A percentile compares a stretch with the other conserved stretches of the same genome.
phyloP scores from a whole-genome alignment of 2,113 vertebrate genomes.

The Sporophila hypoxantha region DNA sequence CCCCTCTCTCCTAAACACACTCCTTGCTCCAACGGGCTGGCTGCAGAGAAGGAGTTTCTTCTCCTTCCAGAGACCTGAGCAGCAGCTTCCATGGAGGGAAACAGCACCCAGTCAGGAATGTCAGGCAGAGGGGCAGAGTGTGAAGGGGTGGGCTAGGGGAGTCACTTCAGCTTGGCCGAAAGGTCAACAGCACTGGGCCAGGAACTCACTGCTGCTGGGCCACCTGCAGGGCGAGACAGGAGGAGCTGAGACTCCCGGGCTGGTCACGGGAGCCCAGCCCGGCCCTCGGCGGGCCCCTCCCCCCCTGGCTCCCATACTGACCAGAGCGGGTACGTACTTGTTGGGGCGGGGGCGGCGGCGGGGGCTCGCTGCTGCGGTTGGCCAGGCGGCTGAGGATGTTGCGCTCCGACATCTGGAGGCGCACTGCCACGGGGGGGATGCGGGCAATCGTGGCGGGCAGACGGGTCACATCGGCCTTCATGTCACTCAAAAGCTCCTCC shows the following conservation, averaged over 20 bases:
- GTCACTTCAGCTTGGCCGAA: conserved; percentile 65
- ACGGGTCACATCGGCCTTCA: conserved; percentile 96
- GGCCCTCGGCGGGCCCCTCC: background rate
- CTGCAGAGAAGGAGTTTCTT: conserved; percentile 39
- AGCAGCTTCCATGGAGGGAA: conserved; percentile 56
- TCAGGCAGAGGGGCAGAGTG: conserved; percentile 62
- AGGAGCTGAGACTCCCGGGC: background rate
- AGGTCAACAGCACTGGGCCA: conserved; percentile 39
- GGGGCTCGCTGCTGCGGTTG: conserved; percentile 86
- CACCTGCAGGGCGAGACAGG: conserved; percentile 47
- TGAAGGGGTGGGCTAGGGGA: conserved; percentile 8
- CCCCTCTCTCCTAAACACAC: conserved; percentile 58
- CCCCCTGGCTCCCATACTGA: background rate
- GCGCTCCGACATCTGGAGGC: conserved; percentile 95
- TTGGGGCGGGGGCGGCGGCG: conserved; percentile 78
- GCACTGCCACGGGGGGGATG: conserved; percentile 91
- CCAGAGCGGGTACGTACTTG: conserved; percentile 73
- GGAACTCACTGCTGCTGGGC: conserved; percentile 76
- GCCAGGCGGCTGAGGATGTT: conserved; percentile 96
- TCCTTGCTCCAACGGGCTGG: conserved; percentile 64
- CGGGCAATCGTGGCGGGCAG: conserved; percentile 94
- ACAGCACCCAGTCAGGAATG: conserved; percentile 59
- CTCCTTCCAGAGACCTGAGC: conserved; percentile 44
- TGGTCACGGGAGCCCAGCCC: background rate
- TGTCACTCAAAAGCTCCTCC: conserved; percentile 96